These are phyloP conservation scores for Magallana angulata DNA, from an alignment of 1,140 invertebrate species.

Conservation along the genomic window DNA sequence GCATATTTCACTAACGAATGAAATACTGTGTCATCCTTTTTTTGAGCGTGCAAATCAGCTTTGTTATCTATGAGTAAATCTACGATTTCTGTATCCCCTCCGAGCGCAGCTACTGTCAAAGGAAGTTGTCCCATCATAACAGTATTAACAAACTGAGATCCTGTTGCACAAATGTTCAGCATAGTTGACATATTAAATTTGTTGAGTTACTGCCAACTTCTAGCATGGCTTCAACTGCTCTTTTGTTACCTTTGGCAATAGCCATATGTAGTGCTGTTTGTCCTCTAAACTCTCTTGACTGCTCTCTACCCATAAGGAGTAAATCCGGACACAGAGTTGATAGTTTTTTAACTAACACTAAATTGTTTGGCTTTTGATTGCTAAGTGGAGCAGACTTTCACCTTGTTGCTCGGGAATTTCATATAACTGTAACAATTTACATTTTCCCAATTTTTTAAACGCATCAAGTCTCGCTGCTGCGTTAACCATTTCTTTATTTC, in stretches of 20 bases:
- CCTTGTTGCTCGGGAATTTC: conserved; percentile 12
- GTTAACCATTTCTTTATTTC: too few relatives aligned
- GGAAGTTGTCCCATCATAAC: conserved; percentile 69
- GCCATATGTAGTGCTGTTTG: conserved; percentile 68
- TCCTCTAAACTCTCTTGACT: conserved; percentile 55
- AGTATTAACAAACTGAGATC: conserved; percentile 62
- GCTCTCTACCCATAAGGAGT: conserved; percentile 40
- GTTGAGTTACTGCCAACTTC: neutral
- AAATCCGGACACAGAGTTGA: conserved; percentile 51
- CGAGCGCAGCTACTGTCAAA: conserved; percentile 63
- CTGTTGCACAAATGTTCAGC: conserved; percentile 58
- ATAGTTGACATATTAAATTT: conserved; percentile 38
- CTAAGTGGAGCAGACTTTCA: conserved; percentile 59
- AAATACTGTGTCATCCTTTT: conserved; percentile 64
- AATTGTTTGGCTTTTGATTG: conserved; percentile 49
- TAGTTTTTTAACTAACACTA: conserved; percentile 41
- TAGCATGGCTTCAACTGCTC: conserved; percentile 54
- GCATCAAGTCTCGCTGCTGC: too few relatives aligned
- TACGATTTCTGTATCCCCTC: conserved; percentile 59
- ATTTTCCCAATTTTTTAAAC: too few relatives aligned
- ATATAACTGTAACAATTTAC: too few relatives aligned
- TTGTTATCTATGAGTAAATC: conserved; percentile 57
- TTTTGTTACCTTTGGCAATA: conserved; percentile 63
- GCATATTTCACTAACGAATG: conserved; percentile 66
- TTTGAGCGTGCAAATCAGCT: conserved; percentile 51